Evolutionary conservation across 2,113 vertebrate species (phyloP).

Genomic region (Pungitius pungitius): DNA sequence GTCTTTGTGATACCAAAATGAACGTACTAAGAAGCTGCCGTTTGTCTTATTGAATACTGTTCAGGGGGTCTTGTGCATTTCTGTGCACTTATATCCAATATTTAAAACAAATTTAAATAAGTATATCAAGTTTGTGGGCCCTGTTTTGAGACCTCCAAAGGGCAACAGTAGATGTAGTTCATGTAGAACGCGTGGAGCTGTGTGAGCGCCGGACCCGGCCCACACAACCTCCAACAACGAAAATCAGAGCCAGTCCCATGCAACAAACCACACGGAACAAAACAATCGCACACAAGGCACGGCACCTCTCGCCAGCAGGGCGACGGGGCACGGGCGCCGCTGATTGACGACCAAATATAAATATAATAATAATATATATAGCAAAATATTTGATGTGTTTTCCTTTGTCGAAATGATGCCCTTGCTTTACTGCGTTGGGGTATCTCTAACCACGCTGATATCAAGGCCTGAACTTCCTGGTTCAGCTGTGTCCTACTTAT

Average conservation of each 20-base stretch:
- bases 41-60: background rate
- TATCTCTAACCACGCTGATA: too few species aligned
- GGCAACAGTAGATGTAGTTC: slow-evolving; percentile 40
- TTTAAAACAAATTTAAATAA: too few species aligned
- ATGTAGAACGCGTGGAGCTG: slow-evolving; percentile 46
- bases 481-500: background rate
- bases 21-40: background rate
- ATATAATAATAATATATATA: too few species aligned
- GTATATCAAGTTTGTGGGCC: slow-evolving; percentile 9
- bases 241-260: slow-evolving; percentile 59
- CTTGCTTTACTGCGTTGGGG: too few species aligned
- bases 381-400: too few species aligned
- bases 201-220: slow-evolving; percentile 38
- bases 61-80: background rate
- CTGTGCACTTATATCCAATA: too few species aligned
- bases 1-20: background rate
- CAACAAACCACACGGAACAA: slow-evolving; percentile 58
- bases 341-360: slow-evolving; percentile 79
- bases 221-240: slow-evolving; percentile 50
- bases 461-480: too few species aligned
- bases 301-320: slow-evolving; percentile 62
- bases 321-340: slow-evolving; percentile 57
- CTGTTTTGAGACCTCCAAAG: slow-evolving; percentile 47
- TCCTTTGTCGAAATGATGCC: too few species aligned
- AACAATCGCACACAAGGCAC: slow-evolving; percentile 53